Percentiles rank a stretch among this genome's conserved stretches.
phyloP scores from a whole-genome alignment of 2,888 invertebrate species.

The Entomobrya multifasciata region DNA sequence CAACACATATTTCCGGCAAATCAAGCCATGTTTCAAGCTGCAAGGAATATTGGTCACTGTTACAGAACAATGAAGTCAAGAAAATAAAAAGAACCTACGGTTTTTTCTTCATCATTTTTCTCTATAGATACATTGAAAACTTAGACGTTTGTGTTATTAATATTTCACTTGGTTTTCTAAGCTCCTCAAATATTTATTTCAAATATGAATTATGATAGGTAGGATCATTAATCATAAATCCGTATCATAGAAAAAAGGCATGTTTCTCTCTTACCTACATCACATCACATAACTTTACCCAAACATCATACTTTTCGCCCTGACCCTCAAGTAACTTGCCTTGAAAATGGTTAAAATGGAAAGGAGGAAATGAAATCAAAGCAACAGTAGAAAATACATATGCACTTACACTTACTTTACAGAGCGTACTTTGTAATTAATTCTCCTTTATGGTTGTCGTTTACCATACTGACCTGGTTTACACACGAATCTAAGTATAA shows the following conservation, averaged over 20 bases:
- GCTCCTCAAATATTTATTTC: conserved; percentile 69
- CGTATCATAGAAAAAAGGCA: conserved; percentile 62
- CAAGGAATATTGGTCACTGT: neutral
- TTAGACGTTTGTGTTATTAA: conserved; percentile 57
- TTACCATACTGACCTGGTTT: too few species aligned
- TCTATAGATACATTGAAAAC: neutral
- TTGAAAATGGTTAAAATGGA: too few species aligned
- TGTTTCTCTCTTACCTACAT: neutral
- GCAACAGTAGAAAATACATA: too few species aligned
- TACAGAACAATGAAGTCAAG: neutral
- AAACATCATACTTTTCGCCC: too few species aligned
- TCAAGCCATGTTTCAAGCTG: neutral
- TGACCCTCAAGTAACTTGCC: too few species aligned
- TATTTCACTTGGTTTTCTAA: conserved; percentile 24
- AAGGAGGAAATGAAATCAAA: too few species aligned
- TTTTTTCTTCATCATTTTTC: neutral
- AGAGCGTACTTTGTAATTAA: too few species aligned
- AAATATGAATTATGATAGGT: conserved; percentile 78
- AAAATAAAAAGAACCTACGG: neutral
- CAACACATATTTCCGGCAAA: too few species aligned
- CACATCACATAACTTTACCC: too few species aligned
- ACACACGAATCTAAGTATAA: too few species aligned
- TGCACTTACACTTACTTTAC: too few species aligned
- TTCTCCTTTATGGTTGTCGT: too few species aligned
- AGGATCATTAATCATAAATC: conserved; percentile 79